Evolutionary conservation across 2,888 invertebrate species (phyloP).

Genomic region (Oeneis ivallda): DNA sequence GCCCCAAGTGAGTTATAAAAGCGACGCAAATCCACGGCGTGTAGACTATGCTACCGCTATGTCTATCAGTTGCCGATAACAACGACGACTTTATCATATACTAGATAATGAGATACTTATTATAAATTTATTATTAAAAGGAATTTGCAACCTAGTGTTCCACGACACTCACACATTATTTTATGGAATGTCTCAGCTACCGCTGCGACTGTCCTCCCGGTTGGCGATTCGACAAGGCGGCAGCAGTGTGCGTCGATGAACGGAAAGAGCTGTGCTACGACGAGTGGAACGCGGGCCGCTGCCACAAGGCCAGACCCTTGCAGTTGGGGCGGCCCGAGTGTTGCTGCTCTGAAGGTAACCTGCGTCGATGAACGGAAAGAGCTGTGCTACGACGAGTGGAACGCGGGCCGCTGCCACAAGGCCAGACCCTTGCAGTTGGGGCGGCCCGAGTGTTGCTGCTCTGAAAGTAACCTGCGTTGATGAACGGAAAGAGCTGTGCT

Average conservation of each 20-base stretch:
- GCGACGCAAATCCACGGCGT: too few species aligned
- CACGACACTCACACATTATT: too few species aligned
- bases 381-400: slow-evolving; percentile 85
- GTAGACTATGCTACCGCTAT: too few species aligned
- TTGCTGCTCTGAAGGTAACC: slow-evolving; percentile 75
- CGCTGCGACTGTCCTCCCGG: slow-evolving; percentile 91
- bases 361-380: slow-evolving; percentile 90
- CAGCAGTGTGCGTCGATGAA: slow-evolving; percentile 88
- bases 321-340: slow-evolving; percentile 67
- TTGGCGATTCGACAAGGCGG: slow-evolving; percentile 84
- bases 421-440: slow-evolving; percentile 66
- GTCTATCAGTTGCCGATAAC: too few species aligned
- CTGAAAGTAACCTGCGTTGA: slow-evolving; percentile 86
- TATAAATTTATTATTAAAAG: too few species aligned
- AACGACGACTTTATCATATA: too few species aligned
- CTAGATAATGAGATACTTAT: too few species aligned
- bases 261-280: slow-evolving; percentile 90
- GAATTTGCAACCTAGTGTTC: too few species aligned
- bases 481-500: slow-evolving; percentile 88
- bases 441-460: slow-evolving; percentile 71
- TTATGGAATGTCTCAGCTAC: slow-evolving; percentile 63
- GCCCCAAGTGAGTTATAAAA: too few species aligned
- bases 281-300: slow-evolving; percentile 65
- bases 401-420: slow-evolving; percentile 63
- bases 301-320: slow-evolving; percentile 66